These are phyloP conservation scores for Chondrilla cf. caribensis DNA, from an alignment of 37 sponge, comb jelly and placozoan species.

Conservation along the genomic window DNA sequence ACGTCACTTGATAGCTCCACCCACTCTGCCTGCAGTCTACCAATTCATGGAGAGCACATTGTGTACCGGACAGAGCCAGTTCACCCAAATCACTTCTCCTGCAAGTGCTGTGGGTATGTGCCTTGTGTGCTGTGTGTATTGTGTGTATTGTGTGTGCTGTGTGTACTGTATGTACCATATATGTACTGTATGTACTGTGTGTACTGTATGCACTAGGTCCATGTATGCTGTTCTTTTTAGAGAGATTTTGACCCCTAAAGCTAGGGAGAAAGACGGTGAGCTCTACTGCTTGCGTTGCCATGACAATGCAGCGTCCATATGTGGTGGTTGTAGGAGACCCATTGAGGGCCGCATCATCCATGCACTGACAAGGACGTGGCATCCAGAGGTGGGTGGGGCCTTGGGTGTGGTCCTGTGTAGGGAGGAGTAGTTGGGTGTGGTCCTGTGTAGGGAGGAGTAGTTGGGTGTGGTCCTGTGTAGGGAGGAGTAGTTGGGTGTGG, in stretches of 20 bases:
- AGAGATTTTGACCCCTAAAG: conserved; percentile 62
- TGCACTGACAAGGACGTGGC: conserved; percentile 88
- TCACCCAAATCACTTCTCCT: conserved; percentile 95
- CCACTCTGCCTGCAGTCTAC: conserved; percentile 51
- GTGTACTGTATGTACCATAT: neutral
- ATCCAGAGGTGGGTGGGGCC: conserved; percentile 69
- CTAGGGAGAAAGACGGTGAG: conserved; percentile 78
- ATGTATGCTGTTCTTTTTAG: conserved; percentile 34
- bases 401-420: too few species aligned
- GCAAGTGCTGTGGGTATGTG: conserved; percentile 80
- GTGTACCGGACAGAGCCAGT: conserved; percentile 78
- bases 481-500: neutral
- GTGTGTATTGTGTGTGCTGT: neutral
- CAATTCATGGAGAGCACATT: conserved; percentile 84
- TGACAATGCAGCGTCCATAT: conserved; percentile 88
- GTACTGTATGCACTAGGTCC: neutral
- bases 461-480: neutral
- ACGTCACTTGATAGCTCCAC: too few species aligned
- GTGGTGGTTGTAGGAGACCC: conserved; percentile 88
- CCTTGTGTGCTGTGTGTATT: neutral
- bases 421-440: too few species aligned
- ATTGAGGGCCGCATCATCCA: conserved; percentile 94
- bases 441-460: neutral
- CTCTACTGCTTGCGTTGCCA: conserved; percentile 94
- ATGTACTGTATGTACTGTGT: neutral